Base-by-base conservation (phyloP, 1,140 invertebrate species). In the Nasonia giraulti region DNA sequence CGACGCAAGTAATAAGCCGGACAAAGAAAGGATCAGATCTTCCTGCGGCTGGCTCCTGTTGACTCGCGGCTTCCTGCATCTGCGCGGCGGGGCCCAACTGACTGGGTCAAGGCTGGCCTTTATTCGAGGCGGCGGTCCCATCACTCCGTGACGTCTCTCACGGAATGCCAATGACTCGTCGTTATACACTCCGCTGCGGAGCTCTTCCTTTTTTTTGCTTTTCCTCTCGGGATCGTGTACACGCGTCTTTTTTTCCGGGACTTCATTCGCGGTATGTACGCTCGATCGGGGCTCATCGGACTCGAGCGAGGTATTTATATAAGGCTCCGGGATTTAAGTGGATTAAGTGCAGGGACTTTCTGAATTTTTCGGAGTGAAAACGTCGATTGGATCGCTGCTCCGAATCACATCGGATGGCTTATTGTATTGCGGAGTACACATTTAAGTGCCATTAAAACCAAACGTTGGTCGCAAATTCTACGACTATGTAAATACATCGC, bases 61-160 rank as follows among this genome's bases (percentile, higher is more conserved):
- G 33, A 74, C 37, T 73, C 4, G 2, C 47, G 2, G 80, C 80
- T 82, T 62, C 71, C 71, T 75, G 71, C 33, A 82, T 75, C 27
- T 7, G 5, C 2, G 2, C 8, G 20, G 23, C 71, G 55, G 14
- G 62, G n/a, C 55, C 37, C 55, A 0, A 31, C 20, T 7, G 73
- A 76, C 81, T 83, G 44, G 82, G 82, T 83, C 82, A 83, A 83
- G 82, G 82, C 62, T 71, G 74, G 40, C 33, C 44, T 83, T 76
- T n/a, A 68, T 76, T 83, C 74, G 20, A 68, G 69, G 6, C 55
- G 55, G 55, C 69, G 40, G 47, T 50, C 66, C 68, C 68, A 73
- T 27, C 79, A 7, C 20, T 71, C 69, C 44, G 47, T 74, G 69
- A 50, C 69, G 68, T 74, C 68, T 74, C 8, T 76, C 81, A 33